These are phyloP conservation scores for Lacanobia oleracea DNA, from an alignment of 2,888 invertebrate species.

Conservation along the genomic window DNA sequence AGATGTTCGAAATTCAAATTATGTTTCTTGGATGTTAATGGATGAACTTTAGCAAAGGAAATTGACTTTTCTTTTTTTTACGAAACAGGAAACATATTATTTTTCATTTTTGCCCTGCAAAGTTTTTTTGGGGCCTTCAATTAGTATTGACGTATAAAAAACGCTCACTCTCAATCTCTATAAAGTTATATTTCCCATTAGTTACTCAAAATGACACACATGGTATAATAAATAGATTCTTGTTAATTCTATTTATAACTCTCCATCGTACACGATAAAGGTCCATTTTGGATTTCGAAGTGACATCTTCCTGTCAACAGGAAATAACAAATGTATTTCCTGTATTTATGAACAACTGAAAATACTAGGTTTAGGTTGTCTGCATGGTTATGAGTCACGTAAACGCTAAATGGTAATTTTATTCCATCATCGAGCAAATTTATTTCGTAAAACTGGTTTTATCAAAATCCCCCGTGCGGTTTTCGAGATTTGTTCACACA, in stretches of 20 bases:
- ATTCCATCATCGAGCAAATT: not conserved
- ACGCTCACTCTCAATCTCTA: not conserved
- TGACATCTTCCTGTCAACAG: conserved; percentile 50
- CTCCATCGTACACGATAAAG: conserved; percentile 8
- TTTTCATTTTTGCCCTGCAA: not conserved
- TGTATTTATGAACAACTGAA: conserved; percentile 38
- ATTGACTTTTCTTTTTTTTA: conserved; percentile 12
- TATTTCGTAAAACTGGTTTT: not conserved
- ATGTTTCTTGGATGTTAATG: not conserved
- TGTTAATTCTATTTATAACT: conserved; percentile 30
- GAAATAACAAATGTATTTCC: conserved; percentile 50
- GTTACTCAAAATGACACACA: conserved; percentile 10
- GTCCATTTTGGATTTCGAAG: conserved; percentile 34
- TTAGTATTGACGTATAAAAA: not conserved
- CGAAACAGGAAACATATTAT: not conserved
- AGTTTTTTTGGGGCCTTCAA: not conserved
- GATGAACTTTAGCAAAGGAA: conserved; percentile 15
- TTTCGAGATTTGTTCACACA: conserved; percentile 11
- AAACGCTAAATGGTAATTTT: conserved; percentile 5
- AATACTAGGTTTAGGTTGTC: conserved; percentile 39
- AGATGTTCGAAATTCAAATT: conserved; percentile 2
- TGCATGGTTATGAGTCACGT: conserved; percentile 5
- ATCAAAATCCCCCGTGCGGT: not conserved
- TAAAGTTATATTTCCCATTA: not conserved
- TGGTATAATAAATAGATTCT: conserved; percentile 11